Conservation (phyloP, 2,113 vertebrate species). For the Gymnobelideus leadbeateri region DNA sequence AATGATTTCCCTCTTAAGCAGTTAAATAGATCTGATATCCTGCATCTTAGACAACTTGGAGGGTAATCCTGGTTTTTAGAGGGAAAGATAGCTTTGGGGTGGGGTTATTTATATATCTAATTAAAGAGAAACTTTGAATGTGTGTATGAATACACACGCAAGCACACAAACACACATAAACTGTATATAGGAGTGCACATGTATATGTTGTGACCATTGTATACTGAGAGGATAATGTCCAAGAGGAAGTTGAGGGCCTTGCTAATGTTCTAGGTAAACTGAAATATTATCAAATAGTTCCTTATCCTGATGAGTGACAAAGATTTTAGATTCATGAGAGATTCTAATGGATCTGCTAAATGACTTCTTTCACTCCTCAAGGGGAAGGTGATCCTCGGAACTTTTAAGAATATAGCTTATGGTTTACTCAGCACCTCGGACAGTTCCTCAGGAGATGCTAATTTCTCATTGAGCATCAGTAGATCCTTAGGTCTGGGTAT, state of each 20-base stretch:
- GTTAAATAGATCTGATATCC: slow-evolving; percentile 44
- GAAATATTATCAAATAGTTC: background rate
- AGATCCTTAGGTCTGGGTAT: rapidly evolving
- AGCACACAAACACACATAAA: background rate
- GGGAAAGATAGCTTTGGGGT: background rate
- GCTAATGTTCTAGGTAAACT: background rate
- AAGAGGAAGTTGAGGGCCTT: background rate
- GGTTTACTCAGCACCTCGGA: background rate
- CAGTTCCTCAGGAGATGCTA: rapidly evolving
- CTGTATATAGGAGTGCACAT: background rate
- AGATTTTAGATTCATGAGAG: rapidly evolving
- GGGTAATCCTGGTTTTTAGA: slow-evolving; percentile 8
- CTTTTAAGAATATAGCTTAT: background rate
- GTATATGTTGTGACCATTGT: rapidly evolving
- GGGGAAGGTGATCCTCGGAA: background rate
- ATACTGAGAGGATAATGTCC: background rate
- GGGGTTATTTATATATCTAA: background rate
- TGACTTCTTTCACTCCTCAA: background rate
- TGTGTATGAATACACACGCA: background rate
- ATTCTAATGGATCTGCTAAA: rapidly evolving
- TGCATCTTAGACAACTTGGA: slow-evolving; percentile 28
- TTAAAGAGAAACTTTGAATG: background rate
- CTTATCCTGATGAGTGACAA: background rate
- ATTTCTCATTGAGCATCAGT: background rate
- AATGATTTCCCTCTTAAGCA: slow-evolving; percentile 30